phyloP scores from a whole-genome alignment of 2,113 vertebrate genomes.

The Pterophyllum scalare region DNA sequence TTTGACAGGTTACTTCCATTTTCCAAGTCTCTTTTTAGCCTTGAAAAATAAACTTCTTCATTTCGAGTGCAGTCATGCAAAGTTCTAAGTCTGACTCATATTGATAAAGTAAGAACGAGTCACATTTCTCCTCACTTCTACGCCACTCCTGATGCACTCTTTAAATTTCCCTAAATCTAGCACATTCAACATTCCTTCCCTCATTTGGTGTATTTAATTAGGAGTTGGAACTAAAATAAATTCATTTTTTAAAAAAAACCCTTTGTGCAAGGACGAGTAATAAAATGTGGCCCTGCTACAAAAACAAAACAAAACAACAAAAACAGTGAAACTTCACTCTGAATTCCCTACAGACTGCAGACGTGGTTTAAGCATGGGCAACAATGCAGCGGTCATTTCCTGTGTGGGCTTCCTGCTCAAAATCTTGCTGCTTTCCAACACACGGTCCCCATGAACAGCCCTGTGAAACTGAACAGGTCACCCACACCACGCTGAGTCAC shows the following conservation, averaged over 20 bases:
- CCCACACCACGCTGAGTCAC: constrained; percentile 60
- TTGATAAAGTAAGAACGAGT: constrained; percentile 1
- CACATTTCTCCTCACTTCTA: neutral
- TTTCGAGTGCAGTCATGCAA: neutral
- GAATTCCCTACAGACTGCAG: constrained; percentile 57
- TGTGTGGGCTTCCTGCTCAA: constrained; percentile 76
- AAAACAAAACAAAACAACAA: constrained; percentile 35
- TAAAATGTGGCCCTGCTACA: constrained; percentile 18
- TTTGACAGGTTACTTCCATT: neutral
- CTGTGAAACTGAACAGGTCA: constrained; percentile 73
- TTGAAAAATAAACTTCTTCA: neutral
- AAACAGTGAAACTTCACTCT: constrained; percentile 50
- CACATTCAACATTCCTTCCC: neutral
- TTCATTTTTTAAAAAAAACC: neutral
- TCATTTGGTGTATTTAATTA: constrained; percentile 18
- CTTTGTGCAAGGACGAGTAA: neutral
- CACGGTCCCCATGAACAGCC: constrained; percentile 51
- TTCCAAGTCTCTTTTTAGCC: neutral
- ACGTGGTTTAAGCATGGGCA: constrained; percentile 55
- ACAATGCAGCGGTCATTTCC: constrained; percentile 74
- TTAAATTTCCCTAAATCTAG: neutral
- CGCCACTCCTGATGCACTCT: neutral
- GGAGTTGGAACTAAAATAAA: neutral
- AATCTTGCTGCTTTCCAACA: constrained; percentile 57
- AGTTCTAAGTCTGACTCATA: constrained; percentile 29